phyloP scores from a whole-genome alignment of 2,888 invertebrate genomes.

The Diarsia dahlii region DNA sequence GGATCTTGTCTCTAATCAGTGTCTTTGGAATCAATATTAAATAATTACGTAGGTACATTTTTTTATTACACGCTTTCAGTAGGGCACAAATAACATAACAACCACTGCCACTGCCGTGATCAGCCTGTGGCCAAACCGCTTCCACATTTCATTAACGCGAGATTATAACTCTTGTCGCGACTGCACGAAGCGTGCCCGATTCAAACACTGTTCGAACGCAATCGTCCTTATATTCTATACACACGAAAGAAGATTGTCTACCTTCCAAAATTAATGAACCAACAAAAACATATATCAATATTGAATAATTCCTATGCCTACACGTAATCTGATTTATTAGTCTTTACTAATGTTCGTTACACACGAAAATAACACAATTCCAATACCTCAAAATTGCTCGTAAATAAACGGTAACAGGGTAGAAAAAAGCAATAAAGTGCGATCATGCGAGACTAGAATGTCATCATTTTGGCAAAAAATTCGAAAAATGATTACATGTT shows the following conservation, averaged over 20 bases:
- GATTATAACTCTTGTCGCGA: not conserved
- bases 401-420: conserved; percentile 25
- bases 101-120: not conserved
- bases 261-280: conserved; percentile 12
- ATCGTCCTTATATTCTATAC: not conserved
- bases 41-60: not conserved
- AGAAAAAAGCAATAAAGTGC: conserved; percentile 52
- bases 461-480: conserved; percentile 22
- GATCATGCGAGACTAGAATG: conserved; percentile 34
- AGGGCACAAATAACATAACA: not conserved
- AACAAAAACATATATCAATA: conserved; percentile 34
- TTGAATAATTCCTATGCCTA: conserved; percentile 10
- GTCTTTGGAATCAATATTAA: not conserved
- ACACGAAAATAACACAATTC: conserved; percentile 51
- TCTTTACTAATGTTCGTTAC: conserved; percentile 34
- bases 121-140: not conserved
- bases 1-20: not conserved
- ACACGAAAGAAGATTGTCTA: not conserved
- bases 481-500: conserved; percentile 23
- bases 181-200: not conserved
- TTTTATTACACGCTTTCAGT: not conserved
- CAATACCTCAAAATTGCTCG: conserved; percentile 32
- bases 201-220: not conserved
- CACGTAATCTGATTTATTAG: conserved; percentile 42
- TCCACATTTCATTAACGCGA: not conserved